Evolutionary conservation across 2,797 vertebrate species (phyloP), one percentile per base, ranked within the genome.

Genomic region (Sylvia borin): DNA sequence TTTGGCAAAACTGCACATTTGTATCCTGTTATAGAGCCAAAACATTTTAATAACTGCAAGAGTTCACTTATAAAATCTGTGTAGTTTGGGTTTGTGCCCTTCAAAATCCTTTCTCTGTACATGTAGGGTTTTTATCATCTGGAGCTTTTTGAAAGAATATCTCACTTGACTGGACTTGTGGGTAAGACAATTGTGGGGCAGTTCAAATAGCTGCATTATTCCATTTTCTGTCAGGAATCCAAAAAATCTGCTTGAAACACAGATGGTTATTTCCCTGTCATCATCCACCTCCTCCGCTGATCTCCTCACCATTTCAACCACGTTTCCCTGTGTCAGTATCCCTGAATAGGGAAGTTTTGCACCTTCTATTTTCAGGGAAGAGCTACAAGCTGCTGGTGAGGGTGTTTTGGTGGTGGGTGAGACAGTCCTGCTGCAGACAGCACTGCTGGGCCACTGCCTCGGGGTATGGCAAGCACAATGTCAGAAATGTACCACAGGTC

Each of bases 221-320:
- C 34, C 76, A 45, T 58, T 92, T 90, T 76, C 74, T 92, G 85
- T 81, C 85, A 86, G 47, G 36, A 90, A 75, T 90, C 83, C 92
- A 90, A 81, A 76, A 92, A 85, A 70, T 79, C 80, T 76, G 80
- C 75, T 93, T 70, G 83, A 84, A 95, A 90, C 73, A 72, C 90
- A 88, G 88, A 94, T 84, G 85, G 90, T 83, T 90, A 38, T 70
- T 85, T 92, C 75, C 51, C 83, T 84, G 77, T 84, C 51, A 70
- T 34, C 82, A 78, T 22, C 73, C 54, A 86, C 76, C 71, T 62
- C 77, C 83, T 92, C 55, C 3, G 18, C 58, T 42, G 58, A 83
- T 62, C 62, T 55, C 68, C 68, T 57, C 73, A 51, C 73, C 34
- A 13, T 47, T 92, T 76, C 88, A 21, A 25, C 70, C 78, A 42